Conservation (phyloP, 2,888 invertebrate genomes). For the Trichopria drosophilae region DNA sequence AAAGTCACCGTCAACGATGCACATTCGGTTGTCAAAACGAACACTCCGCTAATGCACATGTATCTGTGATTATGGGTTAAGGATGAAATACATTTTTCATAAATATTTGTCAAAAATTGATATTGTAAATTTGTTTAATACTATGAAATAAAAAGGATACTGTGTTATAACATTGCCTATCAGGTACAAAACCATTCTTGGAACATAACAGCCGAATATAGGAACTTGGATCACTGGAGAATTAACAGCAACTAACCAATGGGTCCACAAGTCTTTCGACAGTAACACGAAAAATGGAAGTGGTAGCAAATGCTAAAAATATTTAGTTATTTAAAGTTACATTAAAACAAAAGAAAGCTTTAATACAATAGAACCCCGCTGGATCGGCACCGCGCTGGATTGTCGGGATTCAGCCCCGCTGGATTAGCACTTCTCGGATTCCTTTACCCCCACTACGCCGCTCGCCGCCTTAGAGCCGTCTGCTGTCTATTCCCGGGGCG, state of each 20-base stretch:
- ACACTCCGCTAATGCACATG: conserved; percentile 93
- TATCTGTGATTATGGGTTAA: conserved; percentile 60
- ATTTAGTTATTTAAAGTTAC: conserved; percentile 13
- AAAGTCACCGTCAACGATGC: conserved; percentile 92
- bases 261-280: conserved; percentile 74
- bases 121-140: not conserved
- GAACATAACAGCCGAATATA: conserved; percentile 66
- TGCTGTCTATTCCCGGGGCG: too few species aligned
- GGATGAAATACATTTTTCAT: conserved; percentile 27
- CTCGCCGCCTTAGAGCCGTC: too few species aligned
- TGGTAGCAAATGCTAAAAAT: conserved; percentile 80
- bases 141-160: conserved; percentile 63
- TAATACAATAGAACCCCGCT: too few species aligned
- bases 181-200: conserved; percentile 77
- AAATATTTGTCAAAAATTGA: conserved; percentile 4
- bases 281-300: conserved; percentile 87
- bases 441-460: too few species aligned
- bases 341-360: conserved; percentile 2
- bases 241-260: conserved; percentile 71
- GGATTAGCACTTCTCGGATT: too few species aligned
- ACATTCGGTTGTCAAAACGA: conserved; percentile 90
- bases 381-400: too few species aligned
- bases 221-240: conserved; percentile 66
- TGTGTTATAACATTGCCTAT: conserved; percentile 85
- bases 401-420: too few species aligned